Evolutionary conservation across 1,140 invertebrate genomes (phyloP).

Genomic region (Hermatobates lingyangjiaoensis): DNA sequence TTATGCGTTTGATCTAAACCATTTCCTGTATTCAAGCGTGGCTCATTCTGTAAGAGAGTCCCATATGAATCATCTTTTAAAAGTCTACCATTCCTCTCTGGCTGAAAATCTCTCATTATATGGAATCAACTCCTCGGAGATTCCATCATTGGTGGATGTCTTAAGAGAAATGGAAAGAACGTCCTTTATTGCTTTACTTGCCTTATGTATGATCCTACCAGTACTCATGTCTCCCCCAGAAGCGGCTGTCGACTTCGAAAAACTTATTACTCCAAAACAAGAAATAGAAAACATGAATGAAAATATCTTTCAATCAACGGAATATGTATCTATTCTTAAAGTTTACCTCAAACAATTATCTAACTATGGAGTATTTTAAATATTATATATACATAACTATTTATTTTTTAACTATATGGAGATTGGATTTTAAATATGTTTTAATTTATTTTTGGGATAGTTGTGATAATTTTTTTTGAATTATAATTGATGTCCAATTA

Average conservation of each 20-base stretch:
- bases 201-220: background rate
- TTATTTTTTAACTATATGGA: no score
- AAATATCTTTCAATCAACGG: background rate
- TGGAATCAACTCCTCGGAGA: background rate
- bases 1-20: background rate
- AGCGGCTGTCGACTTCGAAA: background rate
- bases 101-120: background rate
- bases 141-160: background rate
- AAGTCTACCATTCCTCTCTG: background rate
- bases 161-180: background rate
- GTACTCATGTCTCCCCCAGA: background rate
- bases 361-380: background rate
- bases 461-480: slow-evolving; percentile 6
- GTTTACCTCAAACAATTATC: background rate
- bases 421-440: background rate
- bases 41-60: background rate
- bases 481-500: no score
- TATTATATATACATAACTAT: background rate
- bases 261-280: background rate
- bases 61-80: background rate
- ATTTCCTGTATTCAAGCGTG: background rate
- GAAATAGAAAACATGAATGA: background rate
- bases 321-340: background rate
- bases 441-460: background rate
- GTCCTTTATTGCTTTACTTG: background rate